A percentile compares a stretch with the other conserved stretches of the same genome.
phyloP scores from a whole-genome alignment of 2,113 vertebrate genomes.

The Sporophila hypoxantha region DNA sequence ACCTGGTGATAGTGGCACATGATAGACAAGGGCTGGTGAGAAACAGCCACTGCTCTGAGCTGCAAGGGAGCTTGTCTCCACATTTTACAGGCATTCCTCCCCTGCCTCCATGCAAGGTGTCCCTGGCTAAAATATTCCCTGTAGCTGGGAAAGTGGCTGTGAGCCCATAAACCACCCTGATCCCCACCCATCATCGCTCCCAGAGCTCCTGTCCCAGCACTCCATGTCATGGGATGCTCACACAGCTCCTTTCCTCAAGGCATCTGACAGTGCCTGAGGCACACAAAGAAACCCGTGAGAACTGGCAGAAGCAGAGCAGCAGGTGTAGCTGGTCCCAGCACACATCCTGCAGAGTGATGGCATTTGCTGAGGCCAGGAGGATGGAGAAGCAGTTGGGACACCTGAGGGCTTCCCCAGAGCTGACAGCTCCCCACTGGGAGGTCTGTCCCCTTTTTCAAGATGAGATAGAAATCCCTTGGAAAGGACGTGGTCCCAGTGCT shows the following conservation, averaged over 20 bases:
- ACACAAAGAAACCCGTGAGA: not conserved
- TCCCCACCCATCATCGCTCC: not conserved
- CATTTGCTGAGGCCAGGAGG: not conserved
- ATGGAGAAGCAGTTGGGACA: not conserved
- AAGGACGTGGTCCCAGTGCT: not conserved
- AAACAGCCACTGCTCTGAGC: not conserved
- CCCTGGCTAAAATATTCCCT: not conserved
- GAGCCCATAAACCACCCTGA: not conserved
- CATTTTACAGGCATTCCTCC: not conserved
- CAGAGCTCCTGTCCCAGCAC: not conserved
- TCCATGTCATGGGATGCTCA: not conserved
- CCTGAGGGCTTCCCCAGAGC: not conserved
- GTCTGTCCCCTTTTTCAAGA: not conserved
- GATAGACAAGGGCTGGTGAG: not conserved
- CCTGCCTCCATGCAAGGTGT: not conserved
- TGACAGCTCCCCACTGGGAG: not conserved
- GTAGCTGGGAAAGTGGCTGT: not conserved
- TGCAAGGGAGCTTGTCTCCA: not conserved
- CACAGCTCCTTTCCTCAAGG: not conserved
- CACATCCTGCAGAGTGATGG: accelerated
- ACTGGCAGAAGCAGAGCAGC: not conserved
- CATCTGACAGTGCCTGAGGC: not conserved
- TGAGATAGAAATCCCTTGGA: not conserved
- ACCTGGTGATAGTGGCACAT: not conserved
- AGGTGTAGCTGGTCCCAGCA: not conserved